Conservation (phyloP, 2,113 vertebrate species). For the Mellivora capensis region DNA sequence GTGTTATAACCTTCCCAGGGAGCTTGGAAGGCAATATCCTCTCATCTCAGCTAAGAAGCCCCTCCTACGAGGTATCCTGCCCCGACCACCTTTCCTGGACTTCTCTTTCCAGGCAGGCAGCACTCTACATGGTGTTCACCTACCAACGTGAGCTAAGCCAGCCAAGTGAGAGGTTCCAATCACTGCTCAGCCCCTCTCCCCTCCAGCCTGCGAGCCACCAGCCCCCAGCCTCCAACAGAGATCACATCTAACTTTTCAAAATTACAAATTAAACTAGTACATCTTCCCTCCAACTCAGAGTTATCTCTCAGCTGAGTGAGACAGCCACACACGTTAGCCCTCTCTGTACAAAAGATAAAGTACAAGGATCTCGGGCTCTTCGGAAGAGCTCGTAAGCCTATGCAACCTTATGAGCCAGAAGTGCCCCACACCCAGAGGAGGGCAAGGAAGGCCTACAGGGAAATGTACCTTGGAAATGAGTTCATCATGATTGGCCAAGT, state of each 20-base stretch:
- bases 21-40: neutral
- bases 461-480: constrained; percentile 96
- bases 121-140: neutral
- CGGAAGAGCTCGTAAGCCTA: neutral
- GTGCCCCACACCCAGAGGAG: neutral
- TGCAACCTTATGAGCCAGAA: neutral
- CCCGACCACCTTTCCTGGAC: neutral
- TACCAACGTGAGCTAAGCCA: neutral
- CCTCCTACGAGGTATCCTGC: neutral
- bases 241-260: constrained; percentile 12
- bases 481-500: constrained; percentile 98
- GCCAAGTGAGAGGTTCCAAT: neutral
- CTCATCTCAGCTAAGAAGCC: neutral
- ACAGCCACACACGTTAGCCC: neutral
- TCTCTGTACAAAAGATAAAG: neutral
- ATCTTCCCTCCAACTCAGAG: neutral
- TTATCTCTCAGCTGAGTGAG: neutral
- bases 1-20: neutral
- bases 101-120: neutral
- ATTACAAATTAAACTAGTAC: neutral
- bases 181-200: neutral
- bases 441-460: neutral
- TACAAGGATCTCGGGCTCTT: neutral
- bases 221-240: neutral
- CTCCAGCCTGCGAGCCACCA: neutral